A percentile compares a stretch with the other conserved stretches of the same genome.
These are phyloP conservation scores for Tachuris rubrigastra DNA, from an alignment of 2,113 vertebrate species.

Conservation along the genomic window DNA sequence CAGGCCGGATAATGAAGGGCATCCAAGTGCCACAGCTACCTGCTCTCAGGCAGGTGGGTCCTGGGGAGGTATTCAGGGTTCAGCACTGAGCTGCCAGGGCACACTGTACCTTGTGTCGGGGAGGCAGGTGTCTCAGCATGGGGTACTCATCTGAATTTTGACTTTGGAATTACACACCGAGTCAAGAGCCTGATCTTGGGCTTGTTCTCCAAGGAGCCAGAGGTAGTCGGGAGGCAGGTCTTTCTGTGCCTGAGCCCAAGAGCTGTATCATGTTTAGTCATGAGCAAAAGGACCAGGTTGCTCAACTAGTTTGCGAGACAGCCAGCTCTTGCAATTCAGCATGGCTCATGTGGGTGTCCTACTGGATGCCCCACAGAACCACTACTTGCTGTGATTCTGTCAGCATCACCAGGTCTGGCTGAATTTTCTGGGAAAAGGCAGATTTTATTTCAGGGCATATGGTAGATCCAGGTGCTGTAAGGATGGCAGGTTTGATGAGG, in stretches of 20 bases:
- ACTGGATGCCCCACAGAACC: fast-evolving
- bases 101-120: neutral
- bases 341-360: fast-evolving
- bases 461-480: neutral
- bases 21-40: neutral
- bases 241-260: neutral
- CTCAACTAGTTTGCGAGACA: neutral
- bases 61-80: neutral
- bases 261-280: neutral
- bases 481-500: neutral
- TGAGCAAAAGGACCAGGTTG: neutral
- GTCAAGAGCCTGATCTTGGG: neutral
- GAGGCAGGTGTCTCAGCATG: neutral
- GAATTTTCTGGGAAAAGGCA: neutral
- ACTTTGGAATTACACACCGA: neutral
- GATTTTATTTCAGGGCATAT: neutral
- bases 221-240: neutral
- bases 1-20: neutral
- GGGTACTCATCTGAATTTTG: neutral
- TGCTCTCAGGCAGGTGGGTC: neutral
- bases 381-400: neutral
- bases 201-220: neutral
- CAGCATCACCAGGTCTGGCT: neutral
- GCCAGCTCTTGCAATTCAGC: neutral
- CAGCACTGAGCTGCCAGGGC: neutral